phyloP scores from a whole-genome alignment of 2,113 vertebrate species.

The Rhabdornis inornatus region DNA sequence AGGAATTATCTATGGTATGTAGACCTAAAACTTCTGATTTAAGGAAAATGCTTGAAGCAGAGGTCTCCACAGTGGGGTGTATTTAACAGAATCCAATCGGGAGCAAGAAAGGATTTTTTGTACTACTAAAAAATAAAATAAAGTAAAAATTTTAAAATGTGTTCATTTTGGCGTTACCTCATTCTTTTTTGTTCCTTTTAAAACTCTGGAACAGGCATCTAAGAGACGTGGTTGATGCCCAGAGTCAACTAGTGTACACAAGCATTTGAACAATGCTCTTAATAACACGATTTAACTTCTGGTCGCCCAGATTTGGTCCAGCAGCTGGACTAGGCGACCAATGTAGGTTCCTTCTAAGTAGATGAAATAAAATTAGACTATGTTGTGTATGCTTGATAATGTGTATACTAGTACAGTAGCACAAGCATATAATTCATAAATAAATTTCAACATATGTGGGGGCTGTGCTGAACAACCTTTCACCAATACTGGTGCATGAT shows the following conservation, averaged over 20 bases:
- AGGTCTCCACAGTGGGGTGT: background rate
- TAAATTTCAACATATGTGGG: background rate
- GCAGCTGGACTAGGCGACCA: background rate
- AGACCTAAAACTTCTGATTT: background rate
- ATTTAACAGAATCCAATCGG: background rate
- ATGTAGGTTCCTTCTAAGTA: background rate
- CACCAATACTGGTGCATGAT: background rate
- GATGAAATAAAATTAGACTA: background rate
- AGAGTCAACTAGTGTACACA: background rate
- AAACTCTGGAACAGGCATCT: background rate
- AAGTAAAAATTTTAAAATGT: background rate
- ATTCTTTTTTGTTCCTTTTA: background rate
- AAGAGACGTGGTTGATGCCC: accelerated
- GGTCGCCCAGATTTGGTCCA: background rate
- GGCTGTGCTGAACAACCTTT: background rate
- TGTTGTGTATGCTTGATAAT: background rate
- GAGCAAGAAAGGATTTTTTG: background rate
- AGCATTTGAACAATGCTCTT: background rate
- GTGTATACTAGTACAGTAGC: background rate
- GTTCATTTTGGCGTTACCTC: background rate
- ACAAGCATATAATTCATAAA: background rate
- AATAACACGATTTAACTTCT: background rate
- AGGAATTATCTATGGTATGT: background rate
- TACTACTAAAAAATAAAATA: background rate
- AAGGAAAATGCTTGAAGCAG: background rate